Percentiles rank a stretch among this genome's conserved stretches.
phyloP scores from a whole-genome alignment of 1,140 invertebrate species.

The Brachionus plicatilis region DNA sequence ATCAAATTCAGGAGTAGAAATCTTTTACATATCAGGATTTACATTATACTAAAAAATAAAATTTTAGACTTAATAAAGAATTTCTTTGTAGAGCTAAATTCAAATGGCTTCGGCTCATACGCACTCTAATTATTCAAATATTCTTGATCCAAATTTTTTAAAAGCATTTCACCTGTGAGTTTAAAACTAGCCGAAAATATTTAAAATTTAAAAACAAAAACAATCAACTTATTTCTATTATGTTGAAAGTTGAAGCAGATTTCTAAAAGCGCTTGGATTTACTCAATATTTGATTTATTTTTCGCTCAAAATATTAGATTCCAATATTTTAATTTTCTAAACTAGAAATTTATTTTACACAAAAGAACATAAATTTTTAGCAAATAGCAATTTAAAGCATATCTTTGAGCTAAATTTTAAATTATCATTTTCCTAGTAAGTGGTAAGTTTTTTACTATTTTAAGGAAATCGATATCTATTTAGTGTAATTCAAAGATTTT shows the following conservation, averaged over 20 bases:
- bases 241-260: background rate
- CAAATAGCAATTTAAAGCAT: background rate
- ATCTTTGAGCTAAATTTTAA: background rate
- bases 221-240: background rate
- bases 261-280: background rate
- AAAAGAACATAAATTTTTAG: background rate
- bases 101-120: background rate
- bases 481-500: slow-evolving; percentile 22
- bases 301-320: background rate
- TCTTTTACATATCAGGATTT: background rate
- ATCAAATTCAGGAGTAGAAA: background rate
- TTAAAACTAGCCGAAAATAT: background rate
- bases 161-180: background rate
- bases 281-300: background rate
- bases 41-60: background rate
- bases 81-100: background rate
- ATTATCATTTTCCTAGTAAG: background rate
- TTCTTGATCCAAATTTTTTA: background rate
- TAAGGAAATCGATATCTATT: slow-evolving; percentile 4
- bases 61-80: background rate
- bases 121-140: background rate
- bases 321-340: background rate
- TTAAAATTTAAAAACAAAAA: background rate
- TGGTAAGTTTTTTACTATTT: background rate
- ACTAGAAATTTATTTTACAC: background rate